Percentiles rank a stretch among this genome's conserved stretches.
Conservation (phyloP, 2,113 vertebrate genomes). For the Colinus virginianus region DNA sequence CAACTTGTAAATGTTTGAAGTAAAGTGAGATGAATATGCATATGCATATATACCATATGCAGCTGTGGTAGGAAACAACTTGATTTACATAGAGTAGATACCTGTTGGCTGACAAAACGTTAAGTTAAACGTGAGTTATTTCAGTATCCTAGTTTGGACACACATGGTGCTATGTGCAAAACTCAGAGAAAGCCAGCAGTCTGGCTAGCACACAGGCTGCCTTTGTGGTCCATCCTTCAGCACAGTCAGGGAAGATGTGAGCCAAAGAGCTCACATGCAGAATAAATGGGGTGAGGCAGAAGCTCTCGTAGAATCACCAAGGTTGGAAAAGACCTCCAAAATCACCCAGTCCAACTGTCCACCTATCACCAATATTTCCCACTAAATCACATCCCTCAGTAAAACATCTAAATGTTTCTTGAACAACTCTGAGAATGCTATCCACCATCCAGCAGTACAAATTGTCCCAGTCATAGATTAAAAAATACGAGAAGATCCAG, state of each 20-base stretch:
- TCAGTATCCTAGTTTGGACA: background rate
- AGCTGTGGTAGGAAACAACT: background rate
- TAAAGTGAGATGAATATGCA: background rate
- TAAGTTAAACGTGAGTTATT: background rate
- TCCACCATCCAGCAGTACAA: background rate
- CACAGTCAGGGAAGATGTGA: background rate
- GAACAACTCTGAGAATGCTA: too few species aligned
- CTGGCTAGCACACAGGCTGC: background rate
- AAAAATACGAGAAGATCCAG: background rate
- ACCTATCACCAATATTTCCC: too few species aligned
- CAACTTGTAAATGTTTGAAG: background rate
- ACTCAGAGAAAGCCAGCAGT: background rate
- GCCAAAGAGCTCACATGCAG: background rate
- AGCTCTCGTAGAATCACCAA: background rate
- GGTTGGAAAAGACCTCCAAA: too few species aligned
- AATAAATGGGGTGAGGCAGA: background rate
- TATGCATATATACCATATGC: background rate
- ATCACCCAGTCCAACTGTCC: too few species aligned
- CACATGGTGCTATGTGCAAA: background rate
- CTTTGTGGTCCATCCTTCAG: background rate
- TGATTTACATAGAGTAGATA: background rate
- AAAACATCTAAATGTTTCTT: too few species aligned
- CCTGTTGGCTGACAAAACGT: background rate
- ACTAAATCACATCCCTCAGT: too few species aligned
- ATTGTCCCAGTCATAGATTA: background rate